phyloP scores from a whole-genome alignment of 2,888 invertebrate genomes.

The Eupithecia tripunctaria region DNA sequence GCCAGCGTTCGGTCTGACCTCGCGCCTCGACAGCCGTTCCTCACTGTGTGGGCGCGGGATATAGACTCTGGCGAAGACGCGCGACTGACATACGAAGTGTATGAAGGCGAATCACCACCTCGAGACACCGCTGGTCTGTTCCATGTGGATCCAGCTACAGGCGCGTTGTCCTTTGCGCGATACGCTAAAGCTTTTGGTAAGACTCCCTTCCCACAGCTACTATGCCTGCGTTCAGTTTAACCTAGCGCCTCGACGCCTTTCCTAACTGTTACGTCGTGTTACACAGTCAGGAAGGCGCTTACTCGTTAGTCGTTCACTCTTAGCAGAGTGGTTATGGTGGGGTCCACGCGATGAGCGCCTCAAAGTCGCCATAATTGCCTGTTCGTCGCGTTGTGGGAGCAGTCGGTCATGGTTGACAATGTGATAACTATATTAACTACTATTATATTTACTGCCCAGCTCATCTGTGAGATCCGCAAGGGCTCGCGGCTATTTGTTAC shows the following conservation, averaged over 20 bases:
- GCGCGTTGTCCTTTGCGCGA: slow-evolving; percentile 88
- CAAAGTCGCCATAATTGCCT: no score
- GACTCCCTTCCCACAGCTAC: neutral
- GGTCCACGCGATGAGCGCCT: no score
- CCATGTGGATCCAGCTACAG: slow-evolving; percentile 89
- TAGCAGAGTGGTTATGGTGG: no score
- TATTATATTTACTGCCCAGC: no score
- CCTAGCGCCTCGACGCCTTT: neutral
- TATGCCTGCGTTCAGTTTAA: neutral
- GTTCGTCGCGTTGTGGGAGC: no score
- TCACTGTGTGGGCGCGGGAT: slow-evolving; percentile 87
- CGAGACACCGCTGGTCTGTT: slow-evolving; percentile 88
- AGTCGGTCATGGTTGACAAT: no score
- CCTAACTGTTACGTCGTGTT: neutral
- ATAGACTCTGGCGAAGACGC: slow-evolving; percentile 88
- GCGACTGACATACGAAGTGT: slow-evolving; percentile 90
- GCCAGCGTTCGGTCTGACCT: slow-evolving; percentile 86
- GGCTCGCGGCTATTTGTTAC: no score
- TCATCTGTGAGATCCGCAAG: no score
- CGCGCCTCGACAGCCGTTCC: slow-evolving; percentile 66
- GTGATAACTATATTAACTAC: no score
- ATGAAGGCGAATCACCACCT: slow-evolving; percentile 86
- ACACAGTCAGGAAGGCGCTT: no score
- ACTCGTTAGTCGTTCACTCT: no score
- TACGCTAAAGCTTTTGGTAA: slow-evolving; percentile 83